A percentile compares a stretch with the other conserved stretches of the same genome.
These are phyloP conservation scores for Prionailurus bengalensis DNA, from an alignment of 2,113 vertebrate genomes.

Conservation along the genomic window DNA sequence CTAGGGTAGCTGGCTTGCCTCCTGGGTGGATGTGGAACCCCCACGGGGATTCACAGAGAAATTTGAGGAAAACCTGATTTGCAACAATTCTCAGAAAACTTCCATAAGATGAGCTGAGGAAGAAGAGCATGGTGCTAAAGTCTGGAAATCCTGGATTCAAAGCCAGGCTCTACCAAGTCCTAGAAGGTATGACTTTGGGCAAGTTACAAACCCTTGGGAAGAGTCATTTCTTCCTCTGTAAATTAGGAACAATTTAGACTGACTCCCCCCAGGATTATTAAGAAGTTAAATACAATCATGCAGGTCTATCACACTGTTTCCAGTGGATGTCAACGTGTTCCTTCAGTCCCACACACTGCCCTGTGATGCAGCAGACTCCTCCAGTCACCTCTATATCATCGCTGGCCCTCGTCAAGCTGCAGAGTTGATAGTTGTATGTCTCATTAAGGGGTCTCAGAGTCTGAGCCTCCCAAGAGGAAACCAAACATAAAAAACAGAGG, in stretches of 20 bases:
- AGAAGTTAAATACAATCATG: background rate
- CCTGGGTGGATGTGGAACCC: background rate
- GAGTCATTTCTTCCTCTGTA: background rate
- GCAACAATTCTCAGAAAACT: background rate
- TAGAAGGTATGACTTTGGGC: background rate
- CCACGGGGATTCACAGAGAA: background rate
- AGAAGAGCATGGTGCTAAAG: background rate
- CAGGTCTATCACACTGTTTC: background rate
- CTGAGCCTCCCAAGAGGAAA: background rate
- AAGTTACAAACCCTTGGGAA: background rate
- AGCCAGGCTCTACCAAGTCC: background rate
- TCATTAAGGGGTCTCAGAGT: background rate
- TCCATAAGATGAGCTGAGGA: background rate
- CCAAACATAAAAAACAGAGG: background rate
- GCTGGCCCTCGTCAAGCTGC: background rate
- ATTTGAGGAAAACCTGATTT: background rate
- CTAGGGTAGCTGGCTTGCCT: background rate
- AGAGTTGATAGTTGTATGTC: background rate
- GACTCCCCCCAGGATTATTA: background rate
- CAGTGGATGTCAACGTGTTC: background rate
- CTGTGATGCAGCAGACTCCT: background rate
- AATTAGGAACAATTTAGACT: background rate
- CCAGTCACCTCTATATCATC: background rate
- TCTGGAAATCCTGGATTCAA: background rate
- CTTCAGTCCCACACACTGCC: background rate